Evolutionary conservation across 2,888 invertebrate genomes (phyloP).

Genomic region (Ditylenchus weischeri): DNA sequence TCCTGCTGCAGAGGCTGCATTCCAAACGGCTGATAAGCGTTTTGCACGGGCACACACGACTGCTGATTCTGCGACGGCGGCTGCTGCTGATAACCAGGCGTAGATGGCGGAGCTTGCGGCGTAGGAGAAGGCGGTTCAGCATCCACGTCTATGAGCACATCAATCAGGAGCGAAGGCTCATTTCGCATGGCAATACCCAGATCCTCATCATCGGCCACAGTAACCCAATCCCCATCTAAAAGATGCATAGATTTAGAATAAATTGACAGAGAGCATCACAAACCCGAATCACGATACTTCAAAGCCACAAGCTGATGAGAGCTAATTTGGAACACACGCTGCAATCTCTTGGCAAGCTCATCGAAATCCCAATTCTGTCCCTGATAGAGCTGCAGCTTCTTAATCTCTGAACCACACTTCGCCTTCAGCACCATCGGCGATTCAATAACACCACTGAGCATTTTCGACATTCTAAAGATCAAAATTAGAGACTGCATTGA

Average conservation of each 20-base stretch:
- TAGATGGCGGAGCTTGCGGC: too few species aligned
- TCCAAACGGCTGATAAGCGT: too few species aligned
- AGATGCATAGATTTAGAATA: constrained; percentile 1
- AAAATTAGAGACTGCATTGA: too few species aligned
- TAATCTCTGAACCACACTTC: constrained; percentile 41
- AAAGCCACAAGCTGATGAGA: constrained; percentile 33
- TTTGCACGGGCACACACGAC: too few species aligned
- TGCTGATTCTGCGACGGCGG: too few species aligned
- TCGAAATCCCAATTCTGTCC: constrained; percentile 41
- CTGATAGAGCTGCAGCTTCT: constrained; percentile 41
- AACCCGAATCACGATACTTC: constrained; percentile 49
- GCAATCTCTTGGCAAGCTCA: constrained; percentile 44
- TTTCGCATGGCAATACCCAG: constrained; percentile 40
- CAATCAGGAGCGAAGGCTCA: constrained; percentile 27
- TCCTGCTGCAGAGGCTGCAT: too few species aligned
- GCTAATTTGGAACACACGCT: constrained; percentile 40
- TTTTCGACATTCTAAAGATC: constrained; percentile 14
- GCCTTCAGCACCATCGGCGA: constrained; percentile 28
- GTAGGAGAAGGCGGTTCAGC: constrained; percentile 7
- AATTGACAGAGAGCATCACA: constrained; percentile 5
- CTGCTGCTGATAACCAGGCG: too few species aligned
- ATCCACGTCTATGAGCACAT: constrained; percentile 21
- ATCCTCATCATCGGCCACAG: constrained; percentile 44
- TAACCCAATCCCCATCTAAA: constrained; percentile 50
- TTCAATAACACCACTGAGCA: constrained; percentile 14